These are phyloP conservation scores for Noctua janthe DNA, from an alignment of 2,888 invertebrate species.

Conservation along the genomic window DNA sequence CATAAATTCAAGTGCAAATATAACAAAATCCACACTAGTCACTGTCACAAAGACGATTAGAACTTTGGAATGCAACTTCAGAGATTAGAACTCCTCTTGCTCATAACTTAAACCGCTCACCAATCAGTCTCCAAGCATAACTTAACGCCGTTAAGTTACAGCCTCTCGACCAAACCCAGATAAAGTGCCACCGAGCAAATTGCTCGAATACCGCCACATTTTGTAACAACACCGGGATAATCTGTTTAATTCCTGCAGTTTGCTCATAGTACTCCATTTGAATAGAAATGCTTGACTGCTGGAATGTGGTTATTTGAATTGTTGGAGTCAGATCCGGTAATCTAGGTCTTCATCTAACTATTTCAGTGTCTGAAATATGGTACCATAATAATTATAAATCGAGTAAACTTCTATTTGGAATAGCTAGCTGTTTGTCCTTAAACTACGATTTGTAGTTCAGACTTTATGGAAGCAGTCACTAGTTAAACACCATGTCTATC, in stretches of 20 bases:
- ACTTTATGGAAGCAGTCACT: neutral
- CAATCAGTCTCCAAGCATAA: constrained; percentile 58
- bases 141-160: constrained; percentile 57
- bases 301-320: constrained; percentile 41
- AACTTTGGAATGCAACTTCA: too few species aligned
- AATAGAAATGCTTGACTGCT: constrained; percentile 46
- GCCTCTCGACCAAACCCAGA: constrained; percentile 43
- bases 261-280: constrained; percentile 36
- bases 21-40: too few species aligned
- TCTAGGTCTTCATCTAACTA: constrained; percentile 31
- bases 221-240: constrained; percentile 46
- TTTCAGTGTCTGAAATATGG: neutral
- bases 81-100: too few species aligned
- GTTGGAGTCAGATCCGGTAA: constrained; percentile 40
- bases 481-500: neutral
- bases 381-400: neutral
- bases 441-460: neutral
- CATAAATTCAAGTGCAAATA: too few species aligned
- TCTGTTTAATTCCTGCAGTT: constrained; percentile 44
- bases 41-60: too few species aligned
- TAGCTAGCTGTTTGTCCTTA: neutral
- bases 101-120: constrained; percentile 20
- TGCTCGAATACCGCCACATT: constrained; percentile 55
- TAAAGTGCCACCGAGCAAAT: constrained; percentile 57
- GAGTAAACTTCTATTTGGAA: neutral